A percentile compares a stretch with the other conserved stretches of the same genome.
Conservation (phyloP, 2,113 vertebrate species). For the Tupaia tana region DNA sequence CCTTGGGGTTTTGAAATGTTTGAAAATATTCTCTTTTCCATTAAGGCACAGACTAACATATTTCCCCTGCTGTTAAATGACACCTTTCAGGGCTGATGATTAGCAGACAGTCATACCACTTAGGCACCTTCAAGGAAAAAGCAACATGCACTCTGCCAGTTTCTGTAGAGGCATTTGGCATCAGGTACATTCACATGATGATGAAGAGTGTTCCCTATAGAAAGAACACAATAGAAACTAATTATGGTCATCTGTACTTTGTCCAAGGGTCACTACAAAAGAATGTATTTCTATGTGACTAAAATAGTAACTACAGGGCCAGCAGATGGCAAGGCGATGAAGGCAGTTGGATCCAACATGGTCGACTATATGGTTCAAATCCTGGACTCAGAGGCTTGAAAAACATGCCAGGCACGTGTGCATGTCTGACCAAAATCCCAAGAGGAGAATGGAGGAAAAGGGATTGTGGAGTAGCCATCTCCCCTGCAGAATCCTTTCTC, state of each 20-base stretch:
- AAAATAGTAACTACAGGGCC: not conserved
- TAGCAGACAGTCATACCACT: not conserved
- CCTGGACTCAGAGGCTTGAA: too few relatives aligned
- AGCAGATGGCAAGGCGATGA: too few relatives aligned
- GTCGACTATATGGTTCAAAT: too few relatives aligned
- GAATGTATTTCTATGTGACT: not conserved
- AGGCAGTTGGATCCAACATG: too few relatives aligned
- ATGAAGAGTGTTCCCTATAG: not conserved
- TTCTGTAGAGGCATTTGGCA: not conserved
- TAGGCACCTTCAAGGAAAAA: conserved; percentile 32
- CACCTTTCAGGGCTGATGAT: conserved; percentile 45
- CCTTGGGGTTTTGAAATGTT: conserved; percentile 67
- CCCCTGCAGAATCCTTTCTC: too few relatives aligned
- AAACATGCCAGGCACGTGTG: too few relatives aligned
- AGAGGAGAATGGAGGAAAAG: too few relatives aligned
- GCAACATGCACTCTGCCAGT: not conserved
- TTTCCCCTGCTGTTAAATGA: conserved; percentile 54
- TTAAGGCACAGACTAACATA: conserved; percentile 54
- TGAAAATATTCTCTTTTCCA: conserved; percentile 72
- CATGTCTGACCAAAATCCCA: too few relatives aligned
- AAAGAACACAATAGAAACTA: conserved; percentile 24
- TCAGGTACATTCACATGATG: not conserved
- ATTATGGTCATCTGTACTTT: conserved; percentile 9
- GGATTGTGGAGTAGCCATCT: too few relatives aligned
- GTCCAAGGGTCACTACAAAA: conserved; percentile 29